Base-by-base conservation (phyloP, 2,888 invertebrate species). In the Tortrix viridana region DNA sequence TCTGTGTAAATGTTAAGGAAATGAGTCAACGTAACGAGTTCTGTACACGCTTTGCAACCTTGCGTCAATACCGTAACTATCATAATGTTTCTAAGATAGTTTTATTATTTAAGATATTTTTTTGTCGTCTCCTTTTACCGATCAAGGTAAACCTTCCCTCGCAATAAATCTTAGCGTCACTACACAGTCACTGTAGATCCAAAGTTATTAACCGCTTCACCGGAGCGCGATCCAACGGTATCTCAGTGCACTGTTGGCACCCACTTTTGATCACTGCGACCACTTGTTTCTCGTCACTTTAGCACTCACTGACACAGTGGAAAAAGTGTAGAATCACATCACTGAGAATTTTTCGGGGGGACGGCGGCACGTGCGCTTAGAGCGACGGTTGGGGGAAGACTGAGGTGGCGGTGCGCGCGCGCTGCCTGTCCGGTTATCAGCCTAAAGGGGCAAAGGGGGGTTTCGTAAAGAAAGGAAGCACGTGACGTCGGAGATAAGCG, bases 161-260 rank as follows among this genome's bases (percentile, higher is more conserved):
- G 82, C 80, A 79, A 80, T 86, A 87, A 85, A 88, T 88, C 89
- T 89, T 85, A 81, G 86, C 82, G 80, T 81, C 84, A 86, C 87
- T 86, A 83, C 80, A 80, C 82, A 77, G 77, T 73, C 77, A 87
- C 87, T 84, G 85, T 84, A 84, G 82, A 88, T 86, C 84, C 86
- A 77, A 63, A 85, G 85, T 85, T 88, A 86, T 89, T 88, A 90
- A 81, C 85, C 81, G 84, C 88, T 84, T 79, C 88, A 84, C 81
- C 87, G 85, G 80, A 87, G 87, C 90, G 86, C 76, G 77, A 80
- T 85, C 77, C 88, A 89, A 89, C 91, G 89, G 91, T 89, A 87
- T 76, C 79, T 80, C 75, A 79, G 71, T 68, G 68, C 79, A 74
- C 76, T 74, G 73, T 74, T 75, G 69, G 37, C 44, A 62, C 55